These are phyloP conservation scores for Amblyornis subalaris DNA, from an alignment of 2,113 vertebrate genomes.

Conservation along the genomic window DNA sequence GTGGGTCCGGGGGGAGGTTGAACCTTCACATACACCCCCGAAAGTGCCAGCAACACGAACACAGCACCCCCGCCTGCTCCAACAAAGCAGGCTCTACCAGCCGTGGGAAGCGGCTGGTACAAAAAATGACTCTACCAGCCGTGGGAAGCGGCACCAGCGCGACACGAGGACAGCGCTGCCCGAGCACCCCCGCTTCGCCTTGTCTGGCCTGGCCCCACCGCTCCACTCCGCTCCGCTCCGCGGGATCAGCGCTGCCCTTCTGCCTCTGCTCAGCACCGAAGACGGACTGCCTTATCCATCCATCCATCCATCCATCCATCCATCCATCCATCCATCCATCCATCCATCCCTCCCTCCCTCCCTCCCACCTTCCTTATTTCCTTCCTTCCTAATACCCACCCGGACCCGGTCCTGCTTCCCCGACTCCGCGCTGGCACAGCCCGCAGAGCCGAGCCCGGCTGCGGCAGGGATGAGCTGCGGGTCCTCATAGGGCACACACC, in stretches of 20 bases:
- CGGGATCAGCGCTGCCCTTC: neutral
- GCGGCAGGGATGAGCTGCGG: neutral
- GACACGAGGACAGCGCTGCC: neutral
- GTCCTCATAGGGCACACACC: neutral
- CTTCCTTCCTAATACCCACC: neutral
- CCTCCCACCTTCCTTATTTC: accelerated
- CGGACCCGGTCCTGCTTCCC: neutral
- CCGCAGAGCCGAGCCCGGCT: neutral
- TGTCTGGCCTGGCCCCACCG: too few species aligned
- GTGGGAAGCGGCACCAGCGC: neutral
- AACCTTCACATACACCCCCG: accelerated
- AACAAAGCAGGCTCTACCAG: neutral
- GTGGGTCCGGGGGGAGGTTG: neutral
- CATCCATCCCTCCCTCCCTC: neutral
- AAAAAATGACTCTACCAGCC: too few species aligned
- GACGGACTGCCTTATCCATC: neutral
- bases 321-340: neutral
- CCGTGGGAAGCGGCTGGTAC: neutral
- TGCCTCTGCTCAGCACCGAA: neutral
- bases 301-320: neutral
- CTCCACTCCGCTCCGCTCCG: neutral
- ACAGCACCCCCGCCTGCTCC: too few species aligned
- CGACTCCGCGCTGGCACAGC: neutral
- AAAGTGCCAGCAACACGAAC: neutral
- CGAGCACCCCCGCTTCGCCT: neutral